Percentiles rank a stretch among this genome's conserved stretches.
These are phyloP conservation scores for Dendronephthya gigantea DNA, from an alignment of 64 coral and sea anemone genomes.

Conservation along the genomic window DNA sequence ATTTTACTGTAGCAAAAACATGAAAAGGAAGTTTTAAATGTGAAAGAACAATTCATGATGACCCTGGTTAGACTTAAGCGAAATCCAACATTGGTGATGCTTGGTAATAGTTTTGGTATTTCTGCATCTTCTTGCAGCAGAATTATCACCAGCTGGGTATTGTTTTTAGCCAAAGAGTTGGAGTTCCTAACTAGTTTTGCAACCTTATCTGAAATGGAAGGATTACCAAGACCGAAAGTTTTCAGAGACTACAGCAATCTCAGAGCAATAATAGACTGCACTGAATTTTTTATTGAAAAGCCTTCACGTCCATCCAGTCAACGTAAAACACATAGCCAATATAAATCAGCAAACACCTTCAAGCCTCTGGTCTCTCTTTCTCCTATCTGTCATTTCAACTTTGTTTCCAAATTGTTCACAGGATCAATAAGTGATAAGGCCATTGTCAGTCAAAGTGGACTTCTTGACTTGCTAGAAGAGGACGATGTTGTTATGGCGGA, in stretches of 20 bases:
- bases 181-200: not conserved
- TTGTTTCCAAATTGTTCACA: not conserved
- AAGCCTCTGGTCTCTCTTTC: not conserved
- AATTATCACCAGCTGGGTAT: not conserved
- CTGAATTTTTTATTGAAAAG: slow-evolving; percentile 12
- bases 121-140: not conserved
- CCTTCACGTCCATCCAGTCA: slow-evolving; percentile 14
- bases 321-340: not conserved
- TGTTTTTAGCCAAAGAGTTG: not conserved
- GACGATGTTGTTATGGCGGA: too few relatives aligned
- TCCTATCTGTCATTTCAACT: not conserved
- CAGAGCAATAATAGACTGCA: not conserved
- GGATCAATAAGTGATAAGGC: not conserved
- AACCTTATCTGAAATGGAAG: not conserved
- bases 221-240: not conserved
- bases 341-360: not conserved
- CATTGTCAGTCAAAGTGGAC: not conserved
- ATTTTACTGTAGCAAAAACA: not conserved
- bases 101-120: not conserved
- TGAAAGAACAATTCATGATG: not conserved
- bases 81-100: not conserved
- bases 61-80: not conserved
- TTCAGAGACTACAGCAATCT: not conserved
- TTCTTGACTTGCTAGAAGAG: not conserved
- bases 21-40: not conserved